Conservation (phyloP, 2,113 vertebrate genomes). For the Mirza zaza region DNA sequence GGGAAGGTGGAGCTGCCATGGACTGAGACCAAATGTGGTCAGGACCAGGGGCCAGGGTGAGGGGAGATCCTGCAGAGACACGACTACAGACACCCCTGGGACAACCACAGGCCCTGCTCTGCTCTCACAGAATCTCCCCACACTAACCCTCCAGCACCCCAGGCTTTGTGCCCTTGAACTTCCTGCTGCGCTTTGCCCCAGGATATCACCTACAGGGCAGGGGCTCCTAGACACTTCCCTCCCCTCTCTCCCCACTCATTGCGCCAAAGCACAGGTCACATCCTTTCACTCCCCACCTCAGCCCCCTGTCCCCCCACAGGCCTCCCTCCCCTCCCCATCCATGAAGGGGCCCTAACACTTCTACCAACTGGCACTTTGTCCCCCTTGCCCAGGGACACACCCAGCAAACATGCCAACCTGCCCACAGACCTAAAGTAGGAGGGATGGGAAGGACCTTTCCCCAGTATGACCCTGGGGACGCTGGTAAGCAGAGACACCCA, state of each 20-base stretch:
- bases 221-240: neutral
- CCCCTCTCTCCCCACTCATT: neutral
- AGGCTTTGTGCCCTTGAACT: neutral
- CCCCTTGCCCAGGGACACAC: neutral
- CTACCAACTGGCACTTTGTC: neutral
- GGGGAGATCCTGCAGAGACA: neutral
- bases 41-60: no score
- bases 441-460: neutral
- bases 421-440: neutral
- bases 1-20: no score
- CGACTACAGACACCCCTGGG: neutral
- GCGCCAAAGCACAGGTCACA: neutral
- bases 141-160: neutral
- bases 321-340: neutral
- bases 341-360: neutral
- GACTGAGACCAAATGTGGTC: no score
- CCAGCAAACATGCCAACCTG: neutral
- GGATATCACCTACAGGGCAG: neutral
- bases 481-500: neutral
- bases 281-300: neutral
- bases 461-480: neutral
- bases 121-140: neutral
- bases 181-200: no score
- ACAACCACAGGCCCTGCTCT: neutral
- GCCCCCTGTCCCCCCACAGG: neutral